These are phyloP conservation scores for Lasioglossum calceatum DNA, from an alignment of 2,888 invertebrate species.

Conservation along the genomic window DNA sequence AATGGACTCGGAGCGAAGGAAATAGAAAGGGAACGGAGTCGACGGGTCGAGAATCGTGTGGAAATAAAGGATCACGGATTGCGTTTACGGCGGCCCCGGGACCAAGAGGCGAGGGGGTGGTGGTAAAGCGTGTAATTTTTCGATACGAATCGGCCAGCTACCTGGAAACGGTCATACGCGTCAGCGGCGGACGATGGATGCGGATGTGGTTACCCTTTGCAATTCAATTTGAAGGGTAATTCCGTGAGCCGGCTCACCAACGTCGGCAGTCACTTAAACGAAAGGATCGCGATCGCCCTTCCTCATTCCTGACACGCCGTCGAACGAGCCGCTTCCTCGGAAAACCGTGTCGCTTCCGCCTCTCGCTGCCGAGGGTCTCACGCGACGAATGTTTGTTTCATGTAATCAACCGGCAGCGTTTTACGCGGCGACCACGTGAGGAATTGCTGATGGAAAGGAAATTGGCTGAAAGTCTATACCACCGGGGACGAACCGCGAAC, in stretches of 20 bases:
- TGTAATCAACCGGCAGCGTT: constrained; percentile 52
- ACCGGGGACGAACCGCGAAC: neutral
- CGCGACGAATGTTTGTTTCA: constrained; percentile 64
- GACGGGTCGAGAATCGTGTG: constrained; percentile 38
- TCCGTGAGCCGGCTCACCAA: constrained; percentile 36
- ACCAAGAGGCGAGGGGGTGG: neutral
- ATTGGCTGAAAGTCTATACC: neutral
- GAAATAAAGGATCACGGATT: constrained; percentile 59
- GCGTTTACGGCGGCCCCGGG: constrained; percentile 37
- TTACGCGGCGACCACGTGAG: constrained; percentile 14
- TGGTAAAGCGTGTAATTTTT: constrained; percentile 52
- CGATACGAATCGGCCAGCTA: constrained; percentile 56
- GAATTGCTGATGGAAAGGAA: no score
- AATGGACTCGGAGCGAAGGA: constrained; percentile 50
- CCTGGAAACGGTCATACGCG: constrained; percentile 54
- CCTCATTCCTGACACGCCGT: constrained; percentile 49
- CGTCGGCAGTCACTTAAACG: constrained; percentile 52
- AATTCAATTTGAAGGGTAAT: constrained; percentile 71
- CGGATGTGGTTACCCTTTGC: constrained; percentile 65
- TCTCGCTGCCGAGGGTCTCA: neutral
- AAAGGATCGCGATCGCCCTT: constrained; percentile 56
- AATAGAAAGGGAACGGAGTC: constrained; percentile 39
- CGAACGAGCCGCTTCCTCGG: constrained; percentile 25
- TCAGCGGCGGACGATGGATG: constrained; percentile 56
- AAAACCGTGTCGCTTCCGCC: constrained; percentile 28